These are phyloP conservation scores for Tenthredo amoena DNA, from an alignment of 2,888 invertebrate genomes.

Conservation along the genomic window DNA sequence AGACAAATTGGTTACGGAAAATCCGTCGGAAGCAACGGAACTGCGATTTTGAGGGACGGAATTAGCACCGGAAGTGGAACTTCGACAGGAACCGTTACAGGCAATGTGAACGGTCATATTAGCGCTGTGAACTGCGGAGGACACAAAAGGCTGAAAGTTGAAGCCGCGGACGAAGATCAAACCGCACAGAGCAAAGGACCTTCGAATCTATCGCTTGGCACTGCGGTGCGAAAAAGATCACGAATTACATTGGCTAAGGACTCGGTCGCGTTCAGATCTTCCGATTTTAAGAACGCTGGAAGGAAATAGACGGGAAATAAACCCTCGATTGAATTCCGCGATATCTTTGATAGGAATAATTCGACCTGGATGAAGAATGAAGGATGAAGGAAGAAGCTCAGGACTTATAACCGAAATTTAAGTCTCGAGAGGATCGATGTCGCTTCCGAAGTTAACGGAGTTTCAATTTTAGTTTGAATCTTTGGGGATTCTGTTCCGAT, in stretches of 20 bases:
- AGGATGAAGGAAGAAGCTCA: neutral
- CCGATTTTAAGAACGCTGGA: conserved; percentile 16
- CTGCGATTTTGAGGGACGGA: conserved; percentile 14
- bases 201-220: conserved; percentile 4
- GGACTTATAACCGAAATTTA: neutral
- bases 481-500: neutral
- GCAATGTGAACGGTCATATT: neutral
- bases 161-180: conserved; percentile 63
- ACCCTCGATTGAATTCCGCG: neutral
- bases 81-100: neutral
- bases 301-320: neutral
- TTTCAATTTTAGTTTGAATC: neutral
- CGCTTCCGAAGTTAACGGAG: neutral
- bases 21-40: neutral
- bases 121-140: neutral
- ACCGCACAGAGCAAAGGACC: conserved; percentile 47
- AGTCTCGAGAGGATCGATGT: neutral
- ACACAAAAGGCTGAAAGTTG: conserved; percentile 60
- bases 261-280: neutral
- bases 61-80: neutral
- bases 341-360: neutral
- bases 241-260: conserved; percentile 62
- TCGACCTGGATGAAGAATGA: neutral
- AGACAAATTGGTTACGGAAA: conserved; percentile 29
- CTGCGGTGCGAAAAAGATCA: conserved; percentile 62